Percentiles rank a stretch among this genome's conserved stretches.
Conservation (phyloP, 2,888 invertebrate genomes). For the Drosophila mimica region DNA sequence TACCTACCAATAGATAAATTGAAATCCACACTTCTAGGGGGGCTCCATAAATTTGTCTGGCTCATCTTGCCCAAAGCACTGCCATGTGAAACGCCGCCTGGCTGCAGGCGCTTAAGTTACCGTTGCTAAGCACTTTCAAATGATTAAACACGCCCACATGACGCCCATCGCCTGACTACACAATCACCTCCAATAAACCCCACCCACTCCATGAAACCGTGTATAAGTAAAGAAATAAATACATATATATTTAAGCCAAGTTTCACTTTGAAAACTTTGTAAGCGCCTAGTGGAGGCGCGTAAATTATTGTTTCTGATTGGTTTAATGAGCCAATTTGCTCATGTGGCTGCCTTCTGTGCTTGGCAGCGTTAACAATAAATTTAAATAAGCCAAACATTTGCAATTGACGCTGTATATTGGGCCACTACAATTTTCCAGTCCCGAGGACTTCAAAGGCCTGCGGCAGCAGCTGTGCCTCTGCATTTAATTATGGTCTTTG, state of each 20-base stretch:
- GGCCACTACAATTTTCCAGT: conserved; percentile 17
- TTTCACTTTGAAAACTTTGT: conserved; percentile 50
- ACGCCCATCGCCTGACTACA: conserved; percentile 42
- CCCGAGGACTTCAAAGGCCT: conserved; percentile 60
- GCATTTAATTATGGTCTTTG: conserved; percentile 72
- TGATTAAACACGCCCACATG: conserved; percentile 64
- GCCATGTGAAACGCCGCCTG: conserved; percentile 23
- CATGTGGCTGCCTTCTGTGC: conserved; percentile 25
- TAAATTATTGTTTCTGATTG: conserved; percentile 71
- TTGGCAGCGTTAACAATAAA: conserved; percentile 43
- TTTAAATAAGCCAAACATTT: conserved; percentile 26
- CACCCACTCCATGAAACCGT: neutral
- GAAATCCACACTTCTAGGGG: conserved; percentile 27
- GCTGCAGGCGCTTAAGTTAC: conserved; percentile 27
- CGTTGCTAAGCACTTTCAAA: conserved; percentile 63
- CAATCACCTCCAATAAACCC: neutral
- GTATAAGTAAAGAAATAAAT: neutral
- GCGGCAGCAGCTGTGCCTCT: conserved; percentile 54
- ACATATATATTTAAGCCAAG: conserved; percentile 15
- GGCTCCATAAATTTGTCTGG: conserved; percentile 26
- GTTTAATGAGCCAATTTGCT: conserved; percentile 65
- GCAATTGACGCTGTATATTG: conserved; percentile 28
- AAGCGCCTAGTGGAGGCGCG: conserved; percentile 48
- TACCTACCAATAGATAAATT: conserved; percentile 21
- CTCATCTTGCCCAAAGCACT: conserved; percentile 31